Conservation (phyloP, 2,113 vertebrate genomes). For the Eubucco bourcierii region DNA sequence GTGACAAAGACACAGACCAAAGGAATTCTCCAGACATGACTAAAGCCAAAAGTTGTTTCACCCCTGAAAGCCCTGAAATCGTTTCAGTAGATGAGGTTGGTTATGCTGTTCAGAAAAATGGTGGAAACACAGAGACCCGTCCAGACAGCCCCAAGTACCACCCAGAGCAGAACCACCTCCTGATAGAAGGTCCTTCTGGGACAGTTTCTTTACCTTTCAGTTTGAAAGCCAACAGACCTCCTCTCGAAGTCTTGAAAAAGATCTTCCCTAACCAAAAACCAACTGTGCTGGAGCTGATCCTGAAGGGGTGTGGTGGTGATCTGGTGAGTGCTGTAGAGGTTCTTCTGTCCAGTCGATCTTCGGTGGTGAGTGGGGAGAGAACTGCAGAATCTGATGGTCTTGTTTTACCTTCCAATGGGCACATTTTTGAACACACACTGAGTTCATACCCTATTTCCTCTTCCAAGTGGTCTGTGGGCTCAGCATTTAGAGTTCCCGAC, state of each 20-base stretch:
- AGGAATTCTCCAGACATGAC: conserved; percentile 87
- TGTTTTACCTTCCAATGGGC: conserved; percentile 85
- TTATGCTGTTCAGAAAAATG: conserved; percentile 79
- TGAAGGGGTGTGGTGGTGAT: conserved; percentile 93
- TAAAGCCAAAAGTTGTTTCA: conserved; percentile 86
- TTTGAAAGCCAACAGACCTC: conserved; percentile 91
- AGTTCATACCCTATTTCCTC: conserved; percentile 89
- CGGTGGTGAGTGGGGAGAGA: conserved; percentile 72
- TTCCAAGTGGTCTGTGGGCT: conserved; percentile 97
- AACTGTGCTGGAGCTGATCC: conserved; percentile 92
- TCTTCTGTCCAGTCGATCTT: conserved; percentile 89
- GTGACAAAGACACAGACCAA: conserved; percentile 91
- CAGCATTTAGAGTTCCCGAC: conserved; percentile 94
- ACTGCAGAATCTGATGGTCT: conserved; percentile 80
- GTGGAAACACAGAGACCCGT: conserved; percentile 75
- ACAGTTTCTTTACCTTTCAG: conserved; percentile 90
- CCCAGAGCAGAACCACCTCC: conserved; percentile 82
- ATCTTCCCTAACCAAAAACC: conserved; percentile 97
- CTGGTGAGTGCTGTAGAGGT: conserved; percentile 96
- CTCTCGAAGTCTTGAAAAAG: conserved; percentile 93
- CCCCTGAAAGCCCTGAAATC: conserved; percentile 85
- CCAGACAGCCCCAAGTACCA: conserved; percentile 83
- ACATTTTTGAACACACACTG: conserved; percentile 90
- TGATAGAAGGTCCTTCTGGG: conserved; percentile 90
- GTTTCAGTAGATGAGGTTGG: conserved; percentile 84